These are phyloP conservation scores for Rhyzopertha dominica DNA, from an alignment of 1,140 invertebrate genomes.

Conservation along the genomic window DNA sequence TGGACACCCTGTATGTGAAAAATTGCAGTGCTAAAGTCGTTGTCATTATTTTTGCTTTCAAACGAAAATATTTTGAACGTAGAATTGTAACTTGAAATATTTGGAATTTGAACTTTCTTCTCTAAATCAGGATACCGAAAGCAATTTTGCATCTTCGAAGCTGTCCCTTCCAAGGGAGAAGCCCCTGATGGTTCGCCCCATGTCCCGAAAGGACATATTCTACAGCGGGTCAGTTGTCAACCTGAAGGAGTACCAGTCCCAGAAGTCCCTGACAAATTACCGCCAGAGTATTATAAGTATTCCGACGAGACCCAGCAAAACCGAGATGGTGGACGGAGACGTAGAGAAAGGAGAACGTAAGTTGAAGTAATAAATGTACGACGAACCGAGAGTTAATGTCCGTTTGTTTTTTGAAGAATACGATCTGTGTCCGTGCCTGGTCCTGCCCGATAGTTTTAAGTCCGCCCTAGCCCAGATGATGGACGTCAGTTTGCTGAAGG, in stretches of 20 bases:
- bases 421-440: conserved; percentile 72
- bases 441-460: conserved; percentile 74
- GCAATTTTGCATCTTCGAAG: conserved; percentile 48
- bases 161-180: conserved; percentile 54
- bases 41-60: too few relatives aligned
- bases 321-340: conserved; percentile 49
- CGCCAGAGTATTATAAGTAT: conserved; percentile 58
- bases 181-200: conserved; percentile 75
- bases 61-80: too few relatives aligned
- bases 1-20: too few relatives aligned
- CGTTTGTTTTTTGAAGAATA: conserved; percentile 49
- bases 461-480: conserved; percentile 85
- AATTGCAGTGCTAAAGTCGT: too few relatives aligned
- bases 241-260: conserved; percentile 86
- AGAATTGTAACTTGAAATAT: too few relatives aligned
- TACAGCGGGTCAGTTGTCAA: conserved; percentile 93
- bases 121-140: too few relatives aligned
- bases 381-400: conserved; percentile 17
- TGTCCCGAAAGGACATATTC: conserved; percentile 97
- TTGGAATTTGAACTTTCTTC: too few relatives aligned
- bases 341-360: conserved; percentile 66
- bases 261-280: conserved; percentile 85
- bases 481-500: conserved; percentile 83
- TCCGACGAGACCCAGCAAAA: too few relatives aligned
- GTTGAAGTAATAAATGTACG: too few relatives aligned